Evolutionary conservation across 2,113 vertebrate species (phyloP), one percentile per base, ranked within the genome.

Genomic region (Empidonax alnorum): DNA sequence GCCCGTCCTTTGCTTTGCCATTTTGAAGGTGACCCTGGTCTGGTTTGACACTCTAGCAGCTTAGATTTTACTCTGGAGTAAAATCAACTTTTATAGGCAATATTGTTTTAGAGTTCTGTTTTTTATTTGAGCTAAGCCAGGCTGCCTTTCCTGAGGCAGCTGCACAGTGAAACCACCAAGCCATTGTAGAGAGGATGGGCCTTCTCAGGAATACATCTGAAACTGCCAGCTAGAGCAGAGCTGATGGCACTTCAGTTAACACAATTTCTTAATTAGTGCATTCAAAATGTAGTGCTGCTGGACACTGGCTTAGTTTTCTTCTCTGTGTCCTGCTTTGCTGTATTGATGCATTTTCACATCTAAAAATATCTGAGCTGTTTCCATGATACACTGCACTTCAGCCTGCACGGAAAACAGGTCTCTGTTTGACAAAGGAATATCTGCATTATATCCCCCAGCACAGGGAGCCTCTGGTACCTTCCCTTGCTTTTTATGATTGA

Each of bases 51-150:
- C 41, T 71, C 12, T 19, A 76, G 84, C 61, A 77, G 62, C 69
- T 37, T 47, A 86, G 87, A 93, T 93, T 83, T 83, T 78, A 55
- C 78, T 91, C 92, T 94, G 79, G 87, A 96, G 91, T 93, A 73
- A 88, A 95, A 94, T 95, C 65, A 58, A 28, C 82, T 94, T 97
- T 96, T 96, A 56, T 53, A 73, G 41, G 73, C 55, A 87, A 75
- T 92, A 81, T 78, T 79, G 79, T n/a, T 82, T 92, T 67, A 84
- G 71, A 63, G 69, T 82, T 95, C 74, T 92, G 83, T 3, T 46
- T 92, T 90, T 92, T 61, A 84, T 90, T 71, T 75, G 80, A 55
- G 65, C 66, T 46, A 50, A 80, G 46, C 58, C 27, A 17, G n/a
- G 53, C 71, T 89, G 73, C 37, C 77, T 89, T 87, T 91, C 73